These are phyloP conservation scores for Centruroides sculpturatus DNA, from an alignment of 1,140 invertebrate species.

Conservation along the genomic window DNA sequence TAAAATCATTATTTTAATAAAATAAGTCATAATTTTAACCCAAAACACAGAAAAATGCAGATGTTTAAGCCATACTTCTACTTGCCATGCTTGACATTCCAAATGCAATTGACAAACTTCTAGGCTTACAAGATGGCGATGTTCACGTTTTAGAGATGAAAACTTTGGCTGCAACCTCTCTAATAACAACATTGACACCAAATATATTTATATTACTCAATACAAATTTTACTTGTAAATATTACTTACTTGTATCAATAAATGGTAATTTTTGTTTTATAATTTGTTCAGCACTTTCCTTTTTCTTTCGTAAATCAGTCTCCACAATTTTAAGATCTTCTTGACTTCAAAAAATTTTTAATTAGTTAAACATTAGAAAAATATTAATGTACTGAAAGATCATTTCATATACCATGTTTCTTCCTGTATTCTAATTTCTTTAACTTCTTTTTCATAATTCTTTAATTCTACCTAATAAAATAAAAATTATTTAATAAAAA, in stretches of 20 bases:
- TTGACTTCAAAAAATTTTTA: conserved; percentile 1
- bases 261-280: conserved; percentile 7
- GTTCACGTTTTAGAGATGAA: too few species aligned
- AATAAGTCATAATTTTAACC: too few species aligned
- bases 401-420: conserved; percentile 23
- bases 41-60: too few species aligned
- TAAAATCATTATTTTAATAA: too few species aligned
- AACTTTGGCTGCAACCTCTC: too few species aligned
- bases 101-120: too few species aligned
- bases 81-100: too few species aligned
- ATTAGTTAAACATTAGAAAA: background rate
- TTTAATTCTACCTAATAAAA: conserved; percentile 26
- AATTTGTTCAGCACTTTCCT: background rate
- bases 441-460: conserved; percentile 26
- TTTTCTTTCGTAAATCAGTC: background rate
- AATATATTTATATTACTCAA: too few species aligned
- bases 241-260: conserved; percentile 8
- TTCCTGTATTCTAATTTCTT: conserved; percentile 23
- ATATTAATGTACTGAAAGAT: background rate
- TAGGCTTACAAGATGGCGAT: too few species aligned
- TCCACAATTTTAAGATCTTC: background rate
- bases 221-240: too few species aligned
- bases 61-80: too few species aligned
- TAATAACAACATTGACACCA: too few species aligned
- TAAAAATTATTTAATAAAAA: background rate